These are phyloP conservation scores for Paratrypauchen microcephalus DNA, from an alignment of 2,797 vertebrate genomes.

Conservation along the genomic window DNA sequence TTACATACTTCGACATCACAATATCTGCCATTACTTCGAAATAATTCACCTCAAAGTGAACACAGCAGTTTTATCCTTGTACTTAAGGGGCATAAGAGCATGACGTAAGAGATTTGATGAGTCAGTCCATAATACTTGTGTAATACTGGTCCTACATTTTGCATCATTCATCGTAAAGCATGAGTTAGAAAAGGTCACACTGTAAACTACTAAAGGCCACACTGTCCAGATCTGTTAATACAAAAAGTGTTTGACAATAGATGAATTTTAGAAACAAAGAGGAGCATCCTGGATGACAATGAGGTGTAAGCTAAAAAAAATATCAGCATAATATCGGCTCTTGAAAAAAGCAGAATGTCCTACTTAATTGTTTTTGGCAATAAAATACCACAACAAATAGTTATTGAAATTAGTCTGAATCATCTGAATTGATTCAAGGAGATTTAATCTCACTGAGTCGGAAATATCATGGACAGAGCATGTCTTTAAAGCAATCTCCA, in stretches of 20 bases:
- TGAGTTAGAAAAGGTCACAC: neutral
- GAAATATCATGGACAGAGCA: neutral
- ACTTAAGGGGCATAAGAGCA: neutral
- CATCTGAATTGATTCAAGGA: too few relatives aligned
- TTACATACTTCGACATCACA: conserved; percentile 7
- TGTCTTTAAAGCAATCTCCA: conserved; percentile 45
- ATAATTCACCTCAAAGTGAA: neutral
- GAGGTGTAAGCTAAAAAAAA: neutral
- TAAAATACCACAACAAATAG: neutral
- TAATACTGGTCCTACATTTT: neutral
- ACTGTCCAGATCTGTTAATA: neutral
- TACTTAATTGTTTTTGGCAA: neutral
- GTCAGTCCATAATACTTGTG: neutral
- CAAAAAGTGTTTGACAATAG: neutral
- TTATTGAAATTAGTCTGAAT: too few relatives aligned
- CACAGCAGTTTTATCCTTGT: neutral
- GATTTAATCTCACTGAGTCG: too few relatives aligned
- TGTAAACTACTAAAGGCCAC: neutral
- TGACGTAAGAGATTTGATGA: neutral
- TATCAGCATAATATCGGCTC: neutral
- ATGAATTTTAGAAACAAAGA: neutral
- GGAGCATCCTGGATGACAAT: neutral
- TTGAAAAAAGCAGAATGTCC: too few relatives aligned
- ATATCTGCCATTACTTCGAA: neutral
- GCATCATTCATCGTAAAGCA: neutral